Evolutionary conservation across 2,888 invertebrate species (phyloP), one percentile per base, ranked within the genome.

Genomic region (Hofmannophila pseudospretella): DNA sequence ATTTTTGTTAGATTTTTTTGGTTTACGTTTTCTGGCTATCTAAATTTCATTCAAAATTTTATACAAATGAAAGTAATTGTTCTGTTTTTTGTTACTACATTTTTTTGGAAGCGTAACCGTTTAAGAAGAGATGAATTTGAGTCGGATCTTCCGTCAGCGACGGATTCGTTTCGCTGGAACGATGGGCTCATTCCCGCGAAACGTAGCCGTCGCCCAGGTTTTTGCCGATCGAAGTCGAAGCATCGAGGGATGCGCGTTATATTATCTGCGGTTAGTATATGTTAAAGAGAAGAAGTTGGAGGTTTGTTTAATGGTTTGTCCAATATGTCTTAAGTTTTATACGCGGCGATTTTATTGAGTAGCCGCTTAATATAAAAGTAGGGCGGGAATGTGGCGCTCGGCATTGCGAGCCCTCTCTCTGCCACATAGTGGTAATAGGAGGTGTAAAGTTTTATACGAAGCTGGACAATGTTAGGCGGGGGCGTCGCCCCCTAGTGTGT

Each of bases 301-400:
- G n/a, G 65, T 62, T 56, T 58, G 64, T 71, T 64, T 63, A 58
- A 71, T 56, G 66, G 71, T 73, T 71, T 67, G 76, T 78, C 74
- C 72, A 67, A 65, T 74, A 70, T 71, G 67, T 63, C 56, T 59
- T 67, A 66, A 67, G 75, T 72, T 77, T 71, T 78, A 73, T 75
- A 76, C 68, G 81, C 82, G 82, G 82, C 74, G 72, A 77, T 82
- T 82, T 78, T 81, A 82, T 84, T 84, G 84, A 84, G 67, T 81
- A 67, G 81, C 80, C 81, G 84, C 67, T n/a, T n/a, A n/a, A n/a
- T n/a, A n/a, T n/a, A n/a, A n/a, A n/a, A n/a, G n/a, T n/a, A n/a
- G n/a, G n/a, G n/a, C n/a, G n/a, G n/a, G n/a, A n/a, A n/a, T n/a
- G n/a, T n/a, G n/a, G n/a, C n/a, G n/a, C n/a, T n/a, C n/a, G n/a